A percentile compares a stretch with the other conserved stretches of the same genome.
phyloP scores from a whole-genome alignment of 2,797 vertebrate species.

The Hozukius guyotensis region DNA sequence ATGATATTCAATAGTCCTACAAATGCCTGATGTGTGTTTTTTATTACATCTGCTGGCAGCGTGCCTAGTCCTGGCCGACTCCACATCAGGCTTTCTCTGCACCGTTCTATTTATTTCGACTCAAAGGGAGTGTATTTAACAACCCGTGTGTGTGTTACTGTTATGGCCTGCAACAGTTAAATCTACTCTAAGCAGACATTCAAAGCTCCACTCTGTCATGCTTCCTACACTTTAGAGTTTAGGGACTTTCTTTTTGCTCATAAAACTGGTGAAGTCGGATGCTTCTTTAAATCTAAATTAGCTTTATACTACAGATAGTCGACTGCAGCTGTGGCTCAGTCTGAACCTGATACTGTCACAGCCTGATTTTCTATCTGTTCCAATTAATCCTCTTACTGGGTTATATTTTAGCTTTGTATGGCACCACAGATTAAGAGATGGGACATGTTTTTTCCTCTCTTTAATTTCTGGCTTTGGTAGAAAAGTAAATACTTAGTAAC shows the following conservation, averaged over 20 bases:
- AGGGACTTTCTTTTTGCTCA: background rate
- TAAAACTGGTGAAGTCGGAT: background rate
- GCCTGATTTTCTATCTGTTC: constrained; percentile 40
- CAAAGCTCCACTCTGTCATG: constrained; percentile 3
- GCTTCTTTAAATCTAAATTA: constrained; percentile 25
- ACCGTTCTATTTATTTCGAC: constrained; percentile 42
- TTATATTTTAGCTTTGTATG: constrained; percentile 42
- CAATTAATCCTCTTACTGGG: constrained; percentile 55
- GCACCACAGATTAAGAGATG: constrained; percentile 38
- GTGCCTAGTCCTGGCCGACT: constrained; percentile 28
- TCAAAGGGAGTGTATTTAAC: constrained; percentile 33
- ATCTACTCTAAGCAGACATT: constrained; percentile 6
- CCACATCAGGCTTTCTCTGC: constrained; percentile 28
- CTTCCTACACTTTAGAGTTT: background rate
- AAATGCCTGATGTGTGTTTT: constrained; percentile 50
- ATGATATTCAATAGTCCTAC: constrained; percentile 55
- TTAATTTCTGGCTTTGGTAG: constrained; percentile 10
- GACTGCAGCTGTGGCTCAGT: background rate
- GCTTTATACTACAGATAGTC: constrained; percentile 3
- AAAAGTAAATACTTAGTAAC: constrained; percentile 13
- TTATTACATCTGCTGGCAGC: constrained; percentile 52
- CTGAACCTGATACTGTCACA: constrained; percentile 39
- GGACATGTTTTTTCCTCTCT: constrained; percentile 1
- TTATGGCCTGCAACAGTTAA: constrained; percentile 1
- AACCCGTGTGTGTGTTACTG: constrained; percentile 9